Evolutionary conservation across 2,797 vertebrate species (phyloP).

Genomic region (Crax fasciolata): DNA sequence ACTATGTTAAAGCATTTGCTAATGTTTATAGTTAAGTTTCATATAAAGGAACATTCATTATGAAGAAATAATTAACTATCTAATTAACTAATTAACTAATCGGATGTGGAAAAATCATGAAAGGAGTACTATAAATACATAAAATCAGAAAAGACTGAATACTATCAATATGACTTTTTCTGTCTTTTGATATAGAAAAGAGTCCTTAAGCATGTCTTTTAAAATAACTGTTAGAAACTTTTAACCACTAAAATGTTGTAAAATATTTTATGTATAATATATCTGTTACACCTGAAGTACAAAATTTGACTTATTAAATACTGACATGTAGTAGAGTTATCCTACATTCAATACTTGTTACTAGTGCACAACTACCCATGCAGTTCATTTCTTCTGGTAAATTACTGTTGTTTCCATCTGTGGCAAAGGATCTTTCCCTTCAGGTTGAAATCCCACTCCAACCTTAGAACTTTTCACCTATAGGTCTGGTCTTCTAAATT

Average conservation of each 20-base stretch:
- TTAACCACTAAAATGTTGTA: neutral
- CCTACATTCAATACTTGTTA: neutral
- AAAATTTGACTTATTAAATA: neutral
- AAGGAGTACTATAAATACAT: neutral
- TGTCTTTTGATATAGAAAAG: neutral
- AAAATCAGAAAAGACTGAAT: neutral
- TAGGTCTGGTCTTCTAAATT: neutral
- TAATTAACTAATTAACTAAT: no score
- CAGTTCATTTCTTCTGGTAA: neutral
- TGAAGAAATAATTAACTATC: neutral
- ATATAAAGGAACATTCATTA: neutral
- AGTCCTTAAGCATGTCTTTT: neutral
- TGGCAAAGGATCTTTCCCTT: neutral
- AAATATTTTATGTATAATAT: neutral
- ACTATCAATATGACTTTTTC: accelerated
- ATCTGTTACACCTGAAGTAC: neutral
- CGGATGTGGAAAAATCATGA: neutral
- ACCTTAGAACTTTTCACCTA: neutral
- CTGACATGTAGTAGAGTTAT: neutral
- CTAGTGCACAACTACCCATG: neutral
- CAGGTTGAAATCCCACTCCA: neutral
- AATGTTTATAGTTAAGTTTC: neutral
- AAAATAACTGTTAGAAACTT: neutral
- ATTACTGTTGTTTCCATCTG: neutral
- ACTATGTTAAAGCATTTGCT: neutral